Conservation (phyloP, 2,888 invertebrate genomes). For the Aphodius sticticus region DNA sequence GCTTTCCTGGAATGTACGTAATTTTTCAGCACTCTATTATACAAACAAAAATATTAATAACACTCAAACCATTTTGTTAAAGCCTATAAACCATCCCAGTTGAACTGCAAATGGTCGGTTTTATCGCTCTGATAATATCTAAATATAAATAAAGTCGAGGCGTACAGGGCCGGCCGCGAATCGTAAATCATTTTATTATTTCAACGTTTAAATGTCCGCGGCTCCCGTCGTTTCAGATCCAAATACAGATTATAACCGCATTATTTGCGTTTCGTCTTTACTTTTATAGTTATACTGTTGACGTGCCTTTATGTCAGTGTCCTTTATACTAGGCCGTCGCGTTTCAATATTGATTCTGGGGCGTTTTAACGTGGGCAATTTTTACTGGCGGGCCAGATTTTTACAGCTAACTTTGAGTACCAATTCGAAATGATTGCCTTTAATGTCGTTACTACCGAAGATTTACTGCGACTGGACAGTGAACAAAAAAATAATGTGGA, state of each 20-base stretch:
- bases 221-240: not conserved
- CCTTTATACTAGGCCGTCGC: not conserved
- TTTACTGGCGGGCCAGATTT: not conserved
- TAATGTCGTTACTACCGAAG: not conserved
- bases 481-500: not conserved
- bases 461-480: not conserved
- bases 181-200: constrained; percentile 4
- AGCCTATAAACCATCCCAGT: not conserved
- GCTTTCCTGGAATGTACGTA: too few relatives aligned
- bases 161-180: not conserved
- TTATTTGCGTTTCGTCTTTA: not conserved
- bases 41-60: not conserved
- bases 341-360: not conserved
- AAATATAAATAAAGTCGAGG: not conserved
- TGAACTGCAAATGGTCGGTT: not conserved
- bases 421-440: not conserved
- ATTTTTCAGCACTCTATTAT: too few relatives aligned
- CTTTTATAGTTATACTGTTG: not conserved
- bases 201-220: not conserved
- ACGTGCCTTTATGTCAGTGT: not conserved
- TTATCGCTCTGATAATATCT: not conserved
- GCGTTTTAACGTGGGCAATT: not conserved
- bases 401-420: not conserved
- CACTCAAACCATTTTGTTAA: not conserved
- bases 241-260: not conserved